Percentiles rank a stretch among this genome's conserved stretches.
Evolutionary conservation across 2,888 invertebrate genomes (phyloP).

Genomic region (Trichacis sp.): DNA sequence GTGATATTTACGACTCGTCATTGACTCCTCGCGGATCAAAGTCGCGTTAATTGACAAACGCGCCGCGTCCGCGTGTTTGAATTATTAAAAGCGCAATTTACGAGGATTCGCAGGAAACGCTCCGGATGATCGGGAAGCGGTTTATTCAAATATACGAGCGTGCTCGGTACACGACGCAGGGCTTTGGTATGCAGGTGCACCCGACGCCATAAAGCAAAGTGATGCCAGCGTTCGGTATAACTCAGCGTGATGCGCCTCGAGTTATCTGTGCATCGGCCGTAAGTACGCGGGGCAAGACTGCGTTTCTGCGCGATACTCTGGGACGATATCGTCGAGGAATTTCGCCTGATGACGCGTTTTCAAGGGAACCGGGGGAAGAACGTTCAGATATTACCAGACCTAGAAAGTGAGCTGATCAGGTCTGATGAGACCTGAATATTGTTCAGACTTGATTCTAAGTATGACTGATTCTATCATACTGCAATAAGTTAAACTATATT

Average conservation of each 20-base stretch:
- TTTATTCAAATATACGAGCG: slow-evolving; percentile 23
- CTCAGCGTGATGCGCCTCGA: slow-evolving; percentile 47
- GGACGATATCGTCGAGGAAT: slow-evolving; percentile 30
- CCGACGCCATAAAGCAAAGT: slow-evolving; percentile 53
- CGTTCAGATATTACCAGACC: too few relatives aligned
- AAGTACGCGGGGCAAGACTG: slow-evolving; percentile 45
- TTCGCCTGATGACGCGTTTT: slow-evolving; percentile 15
- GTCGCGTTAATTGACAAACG: slow-evolving; percentile 27
- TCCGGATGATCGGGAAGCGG: slow-evolving; percentile 27
- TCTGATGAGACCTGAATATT: background rate
- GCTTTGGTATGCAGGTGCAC: slow-evolving; percentile 33
- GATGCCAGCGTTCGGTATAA: slow-evolving; percentile 47
- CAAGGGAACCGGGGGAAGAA: too few relatives aligned
- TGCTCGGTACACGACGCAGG: slow-evolving; percentile 4
- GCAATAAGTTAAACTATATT: too few relatives aligned
- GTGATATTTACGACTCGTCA: background rate
- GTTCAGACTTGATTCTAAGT: too few relatives aligned
- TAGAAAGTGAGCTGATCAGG: too few relatives aligned
- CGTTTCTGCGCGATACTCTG: slow-evolving; percentile 23
- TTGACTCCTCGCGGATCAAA: background rate
- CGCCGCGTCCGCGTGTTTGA: slow-evolving; percentile 9
- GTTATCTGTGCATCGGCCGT: slow-evolving; percentile 59
- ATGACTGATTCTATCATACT: too few relatives aligned
- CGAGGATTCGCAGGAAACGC: slow-evolving; percentile 15
- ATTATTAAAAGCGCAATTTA: too few relatives aligned